Base-by-base conservation (phyloP, 2,113 vertebrate genomes). In the Pyrgilauda ruficollis region DNA sequence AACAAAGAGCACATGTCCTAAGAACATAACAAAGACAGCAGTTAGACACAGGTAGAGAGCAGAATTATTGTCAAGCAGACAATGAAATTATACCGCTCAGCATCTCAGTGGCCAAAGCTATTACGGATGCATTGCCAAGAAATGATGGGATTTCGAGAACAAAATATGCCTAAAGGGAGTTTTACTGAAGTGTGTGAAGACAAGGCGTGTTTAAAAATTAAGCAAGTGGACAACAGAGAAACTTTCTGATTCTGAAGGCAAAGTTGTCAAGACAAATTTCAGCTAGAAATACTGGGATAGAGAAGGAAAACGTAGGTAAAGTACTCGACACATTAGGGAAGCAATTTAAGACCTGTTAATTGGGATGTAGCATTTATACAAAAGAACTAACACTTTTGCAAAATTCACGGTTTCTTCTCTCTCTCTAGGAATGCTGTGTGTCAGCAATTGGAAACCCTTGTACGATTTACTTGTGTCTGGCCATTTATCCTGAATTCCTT, bases 1-100 rank as follows among this genome's bases (percentile, higher is more conserved):
- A 96, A 96, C 94, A 96, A 95, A 96, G 96, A 95, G 70, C 92
- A 76, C 88, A 68, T 85, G 92, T 83, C 70, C 62, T 8, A 56
- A 82, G 92, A 27, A 6, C 10, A 1, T 17, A 87, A 95, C 94
- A 95, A 95, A 94, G 96, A 6, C 35, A 15, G 62, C 85, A 8
- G 55, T 69, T 31, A 58, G 66, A 24, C 1, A 5, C 87, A 96
- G 88, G 94, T 94, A 69, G 82, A 49, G 41, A 84, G 78, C 70
- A 79, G 82, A 85, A 62, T 7, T 37, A 37, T 37, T 37, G 37
- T 62, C 78, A 39, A 63, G 63, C 58, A 88, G 67, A 73, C 80
- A 58, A n/a, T 22, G 44, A 56, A 46, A 47, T 66, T 1, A 15
- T 46, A 21, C 1, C 15, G 74, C 94, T 87, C 82, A 87, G 41